Percentiles rank a stretch among this genome's conserved stretches.
phyloP scores from a whole-genome alignment of 2,113 vertebrate species.

The Nasalis larvatus region DNA sequence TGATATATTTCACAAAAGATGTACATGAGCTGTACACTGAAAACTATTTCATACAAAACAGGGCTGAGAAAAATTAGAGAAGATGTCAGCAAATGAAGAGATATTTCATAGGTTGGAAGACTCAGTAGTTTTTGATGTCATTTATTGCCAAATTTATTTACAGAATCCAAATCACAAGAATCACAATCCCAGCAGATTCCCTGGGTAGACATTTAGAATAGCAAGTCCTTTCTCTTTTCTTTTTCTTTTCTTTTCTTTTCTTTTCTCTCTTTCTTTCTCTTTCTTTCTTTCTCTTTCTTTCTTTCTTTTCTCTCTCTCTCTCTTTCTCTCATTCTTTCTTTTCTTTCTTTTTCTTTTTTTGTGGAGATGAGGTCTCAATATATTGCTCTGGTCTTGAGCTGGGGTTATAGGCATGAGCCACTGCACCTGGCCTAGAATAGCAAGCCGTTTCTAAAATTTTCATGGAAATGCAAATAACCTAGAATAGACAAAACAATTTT shows the following conservation, averaged over 20 bases:
- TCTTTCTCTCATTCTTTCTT: too few relatives aligned
- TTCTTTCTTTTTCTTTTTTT: too few relatives aligned
- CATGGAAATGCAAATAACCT: not conserved
- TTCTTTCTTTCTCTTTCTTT: rapidly evolving
- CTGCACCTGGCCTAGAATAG: too few relatives aligned
- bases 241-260: too few relatives aligned
- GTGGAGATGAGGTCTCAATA: too few relatives aligned
- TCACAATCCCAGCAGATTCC: not conserved
- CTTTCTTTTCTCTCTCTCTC: rapidly evolving
- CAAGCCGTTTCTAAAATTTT: not conserved
- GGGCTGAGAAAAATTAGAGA: not conserved
- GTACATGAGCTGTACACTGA: not conserved
- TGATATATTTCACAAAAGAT: not conserved
- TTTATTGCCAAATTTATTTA: not conserved
- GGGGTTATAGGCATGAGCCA: too few relatives aligned
- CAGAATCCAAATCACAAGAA: not conserved
- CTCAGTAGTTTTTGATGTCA: not conserved
- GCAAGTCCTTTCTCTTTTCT: too few relatives aligned
- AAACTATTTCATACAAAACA: not conserved
- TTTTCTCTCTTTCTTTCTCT: too few relatives aligned
- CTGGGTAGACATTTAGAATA: not conserved
- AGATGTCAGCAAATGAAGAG: not conserved
- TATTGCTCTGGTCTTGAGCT: too few relatives aligned
- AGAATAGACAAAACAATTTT: not conserved
- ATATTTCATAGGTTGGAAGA: not conserved